phyloP scores from a whole-genome alignment of 2,797 vertebrate species.

The Squalus acanthias region DNA sequence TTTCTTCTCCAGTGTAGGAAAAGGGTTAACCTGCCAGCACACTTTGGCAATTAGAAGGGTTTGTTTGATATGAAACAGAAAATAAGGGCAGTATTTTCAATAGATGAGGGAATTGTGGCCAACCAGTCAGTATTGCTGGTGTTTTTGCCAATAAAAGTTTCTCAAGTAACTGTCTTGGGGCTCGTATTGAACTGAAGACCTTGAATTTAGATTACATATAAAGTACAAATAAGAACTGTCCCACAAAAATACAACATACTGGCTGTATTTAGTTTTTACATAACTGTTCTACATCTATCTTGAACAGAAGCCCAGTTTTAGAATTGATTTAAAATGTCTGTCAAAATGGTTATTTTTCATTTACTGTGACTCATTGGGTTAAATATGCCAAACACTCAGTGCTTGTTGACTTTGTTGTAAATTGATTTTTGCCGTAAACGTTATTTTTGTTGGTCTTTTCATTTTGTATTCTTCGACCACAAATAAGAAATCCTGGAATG shows the following conservation, averaged over 20 bases:
- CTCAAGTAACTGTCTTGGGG: neutral
- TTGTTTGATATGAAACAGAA: neutral
- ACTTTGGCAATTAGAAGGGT: neutral
- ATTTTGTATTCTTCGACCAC: neutral
- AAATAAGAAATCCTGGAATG: neutral
- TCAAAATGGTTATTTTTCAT: neutral
- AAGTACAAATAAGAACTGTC: neutral
- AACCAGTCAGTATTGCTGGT: neutral
- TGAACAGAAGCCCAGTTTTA: neutral
- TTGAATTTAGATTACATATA: neutral
- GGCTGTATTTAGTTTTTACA: neutral
- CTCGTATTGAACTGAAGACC: neutral
- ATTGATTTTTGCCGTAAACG: neutral
- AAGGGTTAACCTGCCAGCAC: neutral
- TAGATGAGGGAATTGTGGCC: neutral
- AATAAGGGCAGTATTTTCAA: neutral
- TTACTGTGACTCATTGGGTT: neutral
- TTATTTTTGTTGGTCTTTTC: neutral
- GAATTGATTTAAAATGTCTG: slow-evolving; percentile 6
- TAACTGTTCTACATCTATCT: neutral
- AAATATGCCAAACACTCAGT: neutral
- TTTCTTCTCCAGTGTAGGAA: neutral
- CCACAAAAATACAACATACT: neutral
- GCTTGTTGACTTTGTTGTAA: neutral
- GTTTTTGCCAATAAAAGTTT: slow-evolving; percentile 7